Evolutionary conservation across 2,888 invertebrate species (phyloP).

Genomic region (Hypomecis punctinalis): DNA sequence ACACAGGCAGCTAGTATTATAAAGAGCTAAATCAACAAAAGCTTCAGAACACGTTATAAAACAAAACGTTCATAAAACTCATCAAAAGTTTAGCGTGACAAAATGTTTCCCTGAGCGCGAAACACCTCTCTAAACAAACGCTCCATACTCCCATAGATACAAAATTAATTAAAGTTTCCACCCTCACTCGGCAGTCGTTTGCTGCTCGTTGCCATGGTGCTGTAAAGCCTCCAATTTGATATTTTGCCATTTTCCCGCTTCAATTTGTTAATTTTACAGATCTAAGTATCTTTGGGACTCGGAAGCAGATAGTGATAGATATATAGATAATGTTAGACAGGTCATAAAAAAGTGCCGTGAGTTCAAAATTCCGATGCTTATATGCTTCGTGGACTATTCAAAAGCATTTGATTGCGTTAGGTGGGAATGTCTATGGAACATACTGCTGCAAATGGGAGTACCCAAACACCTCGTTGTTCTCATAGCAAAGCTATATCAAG

Average conservation of each 20-base stretch:
- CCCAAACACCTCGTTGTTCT: no score
- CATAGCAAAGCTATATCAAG: no score
- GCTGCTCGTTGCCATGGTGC: slow-evolving; percentile 46
- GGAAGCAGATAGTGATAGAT: no score
- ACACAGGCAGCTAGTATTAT: no score
- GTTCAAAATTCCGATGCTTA: no score
- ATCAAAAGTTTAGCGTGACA: slow-evolving; percentile 13
- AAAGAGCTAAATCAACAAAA: neutral
- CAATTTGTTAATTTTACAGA: slow-evolving; percentile 39
- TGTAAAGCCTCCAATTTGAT: slow-evolving; percentile 47
- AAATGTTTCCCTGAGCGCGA: slow-evolving; percentile 16
- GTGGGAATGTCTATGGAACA: no score
- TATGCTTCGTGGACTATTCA: no score
- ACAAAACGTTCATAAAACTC: slow-evolving; percentile 10
- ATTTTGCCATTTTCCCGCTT: slow-evolving; percentile 49
- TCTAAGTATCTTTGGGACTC: no score
- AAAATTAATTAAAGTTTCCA: slow-evolving; percentile 40
- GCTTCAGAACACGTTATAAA: neutral
- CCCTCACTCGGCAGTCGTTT: slow-evolving; percentile 39
- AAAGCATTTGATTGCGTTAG: no score
- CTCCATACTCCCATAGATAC: slow-evolving; percentile 20
- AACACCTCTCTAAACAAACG: slow-evolving; percentile 15
- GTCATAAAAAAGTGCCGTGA: no score
- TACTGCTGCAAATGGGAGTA: no score
- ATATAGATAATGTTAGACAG: no score